These are phyloP conservation scores for Limenitis camilla DNA, from an alignment of 2,888 invertebrate genomes.

Conservation along the genomic window DNA sequence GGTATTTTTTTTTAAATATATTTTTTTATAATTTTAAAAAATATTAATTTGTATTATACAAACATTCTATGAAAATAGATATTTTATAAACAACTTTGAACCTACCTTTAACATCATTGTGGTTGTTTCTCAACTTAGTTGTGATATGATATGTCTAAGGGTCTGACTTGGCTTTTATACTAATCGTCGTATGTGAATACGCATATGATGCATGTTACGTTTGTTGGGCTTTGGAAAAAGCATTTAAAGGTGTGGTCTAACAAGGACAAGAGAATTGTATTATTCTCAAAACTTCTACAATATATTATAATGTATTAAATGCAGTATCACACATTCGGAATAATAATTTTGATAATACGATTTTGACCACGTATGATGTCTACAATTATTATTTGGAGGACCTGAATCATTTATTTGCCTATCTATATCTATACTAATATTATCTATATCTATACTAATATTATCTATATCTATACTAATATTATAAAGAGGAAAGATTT, in stretches of 20 bases:
- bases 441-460: too few relatives aligned
- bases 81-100: constrained; percentile 12
- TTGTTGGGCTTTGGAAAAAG: constrained; percentile 28
- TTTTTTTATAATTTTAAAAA: background rate
- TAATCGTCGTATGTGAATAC: constrained; percentile 41
- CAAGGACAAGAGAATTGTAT: constrained; percentile 20
- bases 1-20: background rate
- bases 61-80: background rate
- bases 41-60: too few relatives aligned
- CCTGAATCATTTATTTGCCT: too few relatives aligned
- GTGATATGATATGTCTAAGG: constrained; percentile 39
- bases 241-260: constrained; percentile 25
- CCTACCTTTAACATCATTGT: constrained; percentile 63
- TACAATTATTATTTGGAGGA: too few relatives aligned
- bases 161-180: constrained; percentile 54
- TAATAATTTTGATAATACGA: too few relatives aligned
- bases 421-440: too few relatives aligned
- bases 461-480: too few relatives aligned
- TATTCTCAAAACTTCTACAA: background rate
- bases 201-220: constrained; percentile 27
- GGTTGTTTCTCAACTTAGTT: constrained; percentile 41
- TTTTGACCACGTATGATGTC: too few relatives aligned
- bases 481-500: too few relatives aligned
- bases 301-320: too few relatives aligned
- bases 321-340: too few relatives aligned